Conservation (phyloP, 2,797 vertebrate species). For the Zalophus californianus region DNA sequence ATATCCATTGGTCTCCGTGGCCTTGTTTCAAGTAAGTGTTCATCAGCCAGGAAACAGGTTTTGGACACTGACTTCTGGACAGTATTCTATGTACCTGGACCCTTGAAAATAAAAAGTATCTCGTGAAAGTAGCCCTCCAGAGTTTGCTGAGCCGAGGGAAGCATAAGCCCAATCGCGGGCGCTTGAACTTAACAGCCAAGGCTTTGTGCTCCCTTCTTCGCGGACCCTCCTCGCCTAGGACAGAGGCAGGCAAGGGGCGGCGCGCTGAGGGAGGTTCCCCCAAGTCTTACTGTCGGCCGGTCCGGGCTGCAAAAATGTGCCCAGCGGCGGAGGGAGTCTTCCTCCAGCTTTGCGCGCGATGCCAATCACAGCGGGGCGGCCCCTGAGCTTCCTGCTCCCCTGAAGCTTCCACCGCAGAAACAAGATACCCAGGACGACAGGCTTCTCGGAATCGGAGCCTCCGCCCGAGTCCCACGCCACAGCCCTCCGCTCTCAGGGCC, state of each 20-base stretch:
- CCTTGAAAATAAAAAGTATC: slow-evolving; percentile 54
- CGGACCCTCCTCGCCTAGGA: neutral
- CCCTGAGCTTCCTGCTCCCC: neutral
- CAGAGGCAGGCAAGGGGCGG: neutral
- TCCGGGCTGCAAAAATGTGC: neutral
- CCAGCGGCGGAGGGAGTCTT: neutral
- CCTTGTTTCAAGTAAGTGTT: slow-evolving; percentile 32
- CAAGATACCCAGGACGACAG: neutral
- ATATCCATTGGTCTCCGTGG: neutral
- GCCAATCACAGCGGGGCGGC: neutral
- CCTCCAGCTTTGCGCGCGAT: neutral
- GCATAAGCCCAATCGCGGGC: neutral
- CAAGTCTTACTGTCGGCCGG: neutral
- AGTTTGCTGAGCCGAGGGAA: neutral
- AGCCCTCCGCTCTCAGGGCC: neutral
- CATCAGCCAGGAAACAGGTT: neutral
- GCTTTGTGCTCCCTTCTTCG: neutral
- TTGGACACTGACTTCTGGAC: slow-evolving; percentile 51
- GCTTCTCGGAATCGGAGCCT: neutral
- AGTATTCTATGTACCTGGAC: slow-evolving; percentile 33
- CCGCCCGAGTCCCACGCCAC: neutral
- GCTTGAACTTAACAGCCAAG: neutral
- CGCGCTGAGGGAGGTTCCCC: neutral
- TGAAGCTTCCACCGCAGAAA: neutral
- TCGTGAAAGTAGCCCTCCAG: slow-evolving; percentile 6